Base-by-base conservation (phyloP, 2,888 invertebrate genomes). In the Acrobasis consociella region DNA sequence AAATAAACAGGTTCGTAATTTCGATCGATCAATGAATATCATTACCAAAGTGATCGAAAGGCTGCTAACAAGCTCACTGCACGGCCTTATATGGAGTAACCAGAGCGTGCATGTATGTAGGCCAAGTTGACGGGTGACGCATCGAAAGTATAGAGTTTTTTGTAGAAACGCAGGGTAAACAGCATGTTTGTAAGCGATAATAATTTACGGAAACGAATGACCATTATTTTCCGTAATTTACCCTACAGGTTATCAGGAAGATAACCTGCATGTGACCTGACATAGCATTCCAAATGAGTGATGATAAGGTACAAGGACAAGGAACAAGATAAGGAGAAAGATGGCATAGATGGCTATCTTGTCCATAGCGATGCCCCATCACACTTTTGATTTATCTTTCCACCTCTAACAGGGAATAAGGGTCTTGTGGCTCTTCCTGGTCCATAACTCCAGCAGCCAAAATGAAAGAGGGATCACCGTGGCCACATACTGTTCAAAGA, bases 91-190 rank as follows among this genome's bases (percentile, higher is more conserved):
- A 42, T 42, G 22, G 13, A 56, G 56, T 42, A 42, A 56, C 42
- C 42, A 46, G 56, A 56, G 13, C 56, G 42, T 56, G 42, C 13
- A 56, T 22, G 22, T 22, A 22, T 46, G 56, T 56, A 42, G 56
- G 56, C 56, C 56, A 56, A 56, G 56, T 56, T 56, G 56, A 56
- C 42, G 55, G 39, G 56, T 56, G 56, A 56, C 56, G 56, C 56
- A 56, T 56, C 56, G 42, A 11, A 42, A 3, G 13, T 46, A 46
- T n/a, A 46, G 2, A n/a, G 13, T 46, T 46, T n/a, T 46, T 46
- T 42, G 42, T 42, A 13, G 11, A 13, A n/a, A 46, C 1, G 5
- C 5, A 31, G 31, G 31, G 1, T 5, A 8, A 22, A 31, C 31
- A 31, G 31, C n/a, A 46, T 46, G 46, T 46, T n/a, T 13, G 46